Evolutionary conservation across 2,797 vertebrate genomes (phyloP), one percentile per base, ranked within the genome.

Genomic region (Coendou prehensilis): DNA sequence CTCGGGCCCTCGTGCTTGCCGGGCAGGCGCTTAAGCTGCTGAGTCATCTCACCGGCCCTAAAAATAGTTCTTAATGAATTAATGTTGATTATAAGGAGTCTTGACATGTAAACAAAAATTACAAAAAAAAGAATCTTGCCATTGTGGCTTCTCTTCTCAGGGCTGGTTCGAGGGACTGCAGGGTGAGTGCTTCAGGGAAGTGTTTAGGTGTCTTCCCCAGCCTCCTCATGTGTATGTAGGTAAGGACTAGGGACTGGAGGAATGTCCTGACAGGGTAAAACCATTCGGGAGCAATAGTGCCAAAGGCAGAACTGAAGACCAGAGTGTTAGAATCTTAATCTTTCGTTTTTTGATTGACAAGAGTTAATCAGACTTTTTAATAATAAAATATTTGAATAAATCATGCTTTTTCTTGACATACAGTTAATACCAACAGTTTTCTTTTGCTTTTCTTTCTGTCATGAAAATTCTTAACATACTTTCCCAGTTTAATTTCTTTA

Each of bases 21-120:
- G 37, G 37, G 37, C 37, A 41, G 37, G 37, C 37, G 37, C 37
- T 41, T 41, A 41, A 41, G 37, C 37, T 2, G 37, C 37, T 41
- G 37, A 41, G 37, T 2, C 37, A 41, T 41, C 37, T 41, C 37
- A 41, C 37, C 2, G 37, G 37, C 50, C 50, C 10, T 95, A 64
- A 86, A 92, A 89, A 37, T 63, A 75, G 6, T 80, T 84, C 33
- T 93, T 87, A 92, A 47, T 93, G 63, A 96, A 90, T 45, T 96
- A 28, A 45, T 82, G 94, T 91, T 91, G 75, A 17, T 76, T 83
- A 22, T 75, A 93, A 95, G 30, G 71, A 91, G 10, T 91, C 45
- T 75, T 76, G 13, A 28, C 26, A 28, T 28, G 26, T 50, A 47
- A 50, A 47, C 26, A 75, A 47, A 76, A 47, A 28, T 28, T 17